Percentiles rank a stretch among this genome's conserved stretches.
phyloP scores from a whole-genome alignment of 2,113 vertebrate species.

The Tragelaphus buxtoni region DNA sequence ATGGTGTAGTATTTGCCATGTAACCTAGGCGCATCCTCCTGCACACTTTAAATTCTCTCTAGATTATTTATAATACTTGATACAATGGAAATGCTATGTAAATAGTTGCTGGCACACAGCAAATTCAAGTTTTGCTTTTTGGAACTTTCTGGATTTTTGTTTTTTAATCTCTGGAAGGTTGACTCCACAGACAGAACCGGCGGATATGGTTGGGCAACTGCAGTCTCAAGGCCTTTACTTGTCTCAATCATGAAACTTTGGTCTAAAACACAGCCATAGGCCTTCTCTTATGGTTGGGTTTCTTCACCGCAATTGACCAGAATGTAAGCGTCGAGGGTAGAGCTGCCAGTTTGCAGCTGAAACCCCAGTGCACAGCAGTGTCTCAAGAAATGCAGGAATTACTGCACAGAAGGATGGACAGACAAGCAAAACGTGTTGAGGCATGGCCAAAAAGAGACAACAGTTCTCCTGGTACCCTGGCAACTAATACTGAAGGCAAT shows the following conservation, averaged over 20 bases:
- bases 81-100: background rate
- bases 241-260: background rate
- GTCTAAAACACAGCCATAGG: background rate
- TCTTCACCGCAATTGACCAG: background rate
- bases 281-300: background rate
- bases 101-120: background rate
- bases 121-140: background rate
- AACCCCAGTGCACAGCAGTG: background rate
- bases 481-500: background rate
- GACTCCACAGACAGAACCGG: background rate
- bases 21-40: background rate
- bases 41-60: background rate
- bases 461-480: background rate
- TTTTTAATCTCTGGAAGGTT: background rate
- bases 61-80: background rate
- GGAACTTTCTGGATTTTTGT: background rate
- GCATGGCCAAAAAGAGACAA: background rate
- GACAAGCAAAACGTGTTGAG: background rate
- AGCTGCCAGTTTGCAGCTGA: background rate
- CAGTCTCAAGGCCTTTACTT: background rate
- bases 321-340: background rate
- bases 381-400: background rate
- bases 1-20: background rate
- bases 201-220: background rate
- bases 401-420: background rate